Evolutionary conservation across 1,140 invertebrate species (phyloP).

Genomic region (Brachionus sp.): DNA sequence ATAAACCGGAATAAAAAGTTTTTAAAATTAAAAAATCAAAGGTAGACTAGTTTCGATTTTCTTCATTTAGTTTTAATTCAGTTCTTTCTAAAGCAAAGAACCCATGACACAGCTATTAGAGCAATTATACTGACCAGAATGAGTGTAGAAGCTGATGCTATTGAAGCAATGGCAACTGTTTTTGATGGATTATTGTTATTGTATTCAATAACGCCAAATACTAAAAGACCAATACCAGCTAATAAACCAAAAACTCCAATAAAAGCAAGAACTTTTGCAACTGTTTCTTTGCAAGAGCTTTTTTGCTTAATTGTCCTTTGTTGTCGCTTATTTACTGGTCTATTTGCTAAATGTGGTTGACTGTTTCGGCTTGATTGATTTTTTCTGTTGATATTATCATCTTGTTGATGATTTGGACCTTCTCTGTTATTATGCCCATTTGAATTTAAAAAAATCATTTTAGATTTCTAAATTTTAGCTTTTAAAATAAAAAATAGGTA

Average conservation of each 20-base stretch:
- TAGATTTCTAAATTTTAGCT: not conserved
- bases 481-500: conserved; percentile 3
- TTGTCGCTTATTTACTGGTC: not conserved
- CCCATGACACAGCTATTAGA: not conserved
- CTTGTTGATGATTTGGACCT: not conserved
- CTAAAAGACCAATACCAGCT: conserved; percentile 41
- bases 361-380: not conserved
- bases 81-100: conserved; percentile 1
- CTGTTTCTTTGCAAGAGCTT: not conserved
- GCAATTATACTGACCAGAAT: not conserved
- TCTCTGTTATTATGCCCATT: not conserved
- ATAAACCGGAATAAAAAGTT: not conserved
- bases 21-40: not conserved
- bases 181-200: not conserved
- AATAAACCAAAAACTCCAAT: conserved; percentile 10
- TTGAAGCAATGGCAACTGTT: not conserved
- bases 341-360: not conserved
- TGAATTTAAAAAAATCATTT: conserved; percentile 7
- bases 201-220: conserved; percentile 27
- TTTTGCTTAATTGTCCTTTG: not conserved
- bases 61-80: not conserved
- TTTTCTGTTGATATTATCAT: not conserved
- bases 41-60: not conserved
- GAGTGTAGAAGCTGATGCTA: not conserved
- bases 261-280: conserved; percentile 32